phyloP scores from a whole-genome alignment of 23 tunicate species.

The Corella eumyota region DNA sequence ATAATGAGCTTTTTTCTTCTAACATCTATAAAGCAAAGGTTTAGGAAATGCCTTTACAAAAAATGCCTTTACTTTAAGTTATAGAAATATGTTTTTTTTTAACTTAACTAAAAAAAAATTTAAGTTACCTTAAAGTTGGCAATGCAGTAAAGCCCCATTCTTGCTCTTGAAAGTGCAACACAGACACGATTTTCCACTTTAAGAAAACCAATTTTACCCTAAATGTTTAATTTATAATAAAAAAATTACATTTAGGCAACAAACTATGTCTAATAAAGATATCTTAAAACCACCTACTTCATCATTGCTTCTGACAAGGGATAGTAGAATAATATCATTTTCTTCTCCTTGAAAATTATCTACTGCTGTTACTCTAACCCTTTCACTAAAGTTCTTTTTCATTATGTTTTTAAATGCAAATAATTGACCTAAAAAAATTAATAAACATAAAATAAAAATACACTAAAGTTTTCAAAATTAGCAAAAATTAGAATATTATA shows the following conservation, averaged over 20 bases:
- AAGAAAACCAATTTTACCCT: conserved; percentile 74
- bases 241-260: background rate
- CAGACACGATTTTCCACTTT: conserved; percentile 69
- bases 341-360: conserved; percentile 97
- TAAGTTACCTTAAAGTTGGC: conserved; percentile 73
- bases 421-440: conserved; percentile 45
- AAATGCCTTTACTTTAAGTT: too few relatives aligned
- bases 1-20: conserved; percentile 35
- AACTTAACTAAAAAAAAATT: too few relatives aligned
- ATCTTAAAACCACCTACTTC: conserved; percentile 53
- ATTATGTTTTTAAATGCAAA: conserved; percentile 48
- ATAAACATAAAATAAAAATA: background rate
- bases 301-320: conserved; percentile 78
- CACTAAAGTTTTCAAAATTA: background rate
- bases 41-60: too few relatives aligned
- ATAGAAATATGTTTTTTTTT: too few relatives aligned
- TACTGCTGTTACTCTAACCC: conserved; percentile 77
- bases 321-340: conserved; percentile 79
- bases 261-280: too few relatives aligned
- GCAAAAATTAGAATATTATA: background rate
- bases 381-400: conserved; percentile 8
- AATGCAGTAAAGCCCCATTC: conserved; percentile 63
- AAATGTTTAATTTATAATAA: too few relatives aligned
- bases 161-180: conserved; percentile 89
- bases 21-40: conserved; percentile 21